Evolutionary conservation across 1,140 invertebrate species (phyloP).

Genomic region (Chionoecetes opilio): DNA sequence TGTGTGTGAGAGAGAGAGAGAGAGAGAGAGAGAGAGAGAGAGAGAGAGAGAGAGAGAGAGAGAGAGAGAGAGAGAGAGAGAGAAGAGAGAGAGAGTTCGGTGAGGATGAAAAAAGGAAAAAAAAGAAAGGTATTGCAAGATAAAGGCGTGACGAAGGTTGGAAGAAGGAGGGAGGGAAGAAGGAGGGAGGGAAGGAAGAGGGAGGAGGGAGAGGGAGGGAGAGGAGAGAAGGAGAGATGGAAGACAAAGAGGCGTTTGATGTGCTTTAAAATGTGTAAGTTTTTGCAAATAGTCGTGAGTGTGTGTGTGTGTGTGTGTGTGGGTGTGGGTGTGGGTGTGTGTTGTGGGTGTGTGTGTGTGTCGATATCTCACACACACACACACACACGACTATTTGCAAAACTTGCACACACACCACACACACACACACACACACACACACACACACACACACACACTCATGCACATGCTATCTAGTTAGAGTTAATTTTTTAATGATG

Average conservation of each 20-base stretch:
- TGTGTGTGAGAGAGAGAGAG: neutral
- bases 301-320: constrained; percentile 50
- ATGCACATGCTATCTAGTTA: neutral
- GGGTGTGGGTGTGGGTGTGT: too few relatives aligned
- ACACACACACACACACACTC: constrained; percentile 30
- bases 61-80: constrained; percentile 38
- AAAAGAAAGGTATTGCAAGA: neutral
- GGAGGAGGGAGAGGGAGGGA: constrained; percentile 37
- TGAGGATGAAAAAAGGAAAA: neutral
- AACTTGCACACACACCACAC: neutral
- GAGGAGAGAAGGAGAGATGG: neutral
- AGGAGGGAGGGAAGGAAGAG: constrained; percentile 31
- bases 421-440: constrained; percentile 36
- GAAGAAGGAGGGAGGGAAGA: constrained; percentile 48
- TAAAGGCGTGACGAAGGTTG: constrained; percentile 36
- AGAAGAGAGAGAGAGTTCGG: neutral
- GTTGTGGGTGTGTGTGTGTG: too few relatives aligned
- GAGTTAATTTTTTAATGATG: neutral
- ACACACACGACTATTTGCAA: neutral
- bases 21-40: constrained; percentile 61
- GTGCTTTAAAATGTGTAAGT: constrained; percentile 18
- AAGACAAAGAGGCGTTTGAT: constrained; percentile 20
- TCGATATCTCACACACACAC: neutral
- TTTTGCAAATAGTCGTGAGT: neutral
- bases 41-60: constrained; percentile 61